Conservation (phyloP, 2,113 vertebrate genomes). For the Plestiodon gilberti region DNA sequence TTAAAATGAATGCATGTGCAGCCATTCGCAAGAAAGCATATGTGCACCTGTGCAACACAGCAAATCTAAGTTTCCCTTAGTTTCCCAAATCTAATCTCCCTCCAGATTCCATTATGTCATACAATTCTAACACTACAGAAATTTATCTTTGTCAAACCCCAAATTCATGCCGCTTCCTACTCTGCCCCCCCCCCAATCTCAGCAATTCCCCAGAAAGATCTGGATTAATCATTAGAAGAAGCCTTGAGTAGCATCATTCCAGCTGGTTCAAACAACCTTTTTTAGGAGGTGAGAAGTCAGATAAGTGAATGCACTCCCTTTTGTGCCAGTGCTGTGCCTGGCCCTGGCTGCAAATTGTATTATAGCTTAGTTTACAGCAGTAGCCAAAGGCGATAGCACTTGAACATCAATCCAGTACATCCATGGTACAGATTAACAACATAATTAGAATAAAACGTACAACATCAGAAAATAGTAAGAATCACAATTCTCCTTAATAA, state of each 20-base stretch:
- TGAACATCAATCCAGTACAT: conserved; percentile 7
- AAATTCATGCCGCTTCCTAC: neutral
- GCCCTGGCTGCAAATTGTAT: neutral
- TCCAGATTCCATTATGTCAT: too few relatives aligned
- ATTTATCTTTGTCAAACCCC: too few relatives aligned
- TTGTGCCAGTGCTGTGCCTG: neutral
- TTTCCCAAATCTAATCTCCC: too few relatives aligned
- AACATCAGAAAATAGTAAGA: conserved; percentile 6
- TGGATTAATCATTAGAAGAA: neutral
- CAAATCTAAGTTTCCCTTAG: too few relatives aligned
- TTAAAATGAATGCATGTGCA: too few relatives aligned
- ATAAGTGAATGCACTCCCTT: neutral
- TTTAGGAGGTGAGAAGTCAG: neutral
- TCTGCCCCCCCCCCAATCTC: neutral
- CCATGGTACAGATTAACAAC: conserved; percentile 14
- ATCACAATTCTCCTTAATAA: conserved; percentile 1
- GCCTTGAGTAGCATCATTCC: neutral
- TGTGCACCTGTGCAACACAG: too few relatives aligned
- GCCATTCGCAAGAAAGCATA: too few relatives aligned
- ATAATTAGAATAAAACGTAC: conserved; percentile 7
- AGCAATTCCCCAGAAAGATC: neutral
- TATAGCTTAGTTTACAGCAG: conserved; percentile 1
- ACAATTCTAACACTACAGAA: too few relatives aligned
- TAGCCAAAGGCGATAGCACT: conserved; percentile 7
- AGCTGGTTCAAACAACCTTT: neutral